Evolutionary conservation across 2,797 vertebrate genomes (phyloP), one percentile per base, ranked within the genome.

Genomic region (Buphagus erythrorhynchus): DNA sequence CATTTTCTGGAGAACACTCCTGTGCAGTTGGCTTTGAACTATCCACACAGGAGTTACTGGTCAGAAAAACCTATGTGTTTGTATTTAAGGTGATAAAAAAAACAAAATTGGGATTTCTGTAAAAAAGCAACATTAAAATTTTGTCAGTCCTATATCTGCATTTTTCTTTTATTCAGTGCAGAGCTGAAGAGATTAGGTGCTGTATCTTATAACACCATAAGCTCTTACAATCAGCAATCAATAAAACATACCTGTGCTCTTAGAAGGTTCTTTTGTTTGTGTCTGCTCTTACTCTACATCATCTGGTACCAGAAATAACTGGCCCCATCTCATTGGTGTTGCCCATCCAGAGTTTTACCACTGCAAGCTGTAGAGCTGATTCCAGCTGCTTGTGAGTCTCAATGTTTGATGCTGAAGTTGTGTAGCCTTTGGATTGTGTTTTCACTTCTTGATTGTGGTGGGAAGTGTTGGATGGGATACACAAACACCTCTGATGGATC

Each of bases 311-410:
- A 38, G 67, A 86, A 90, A 69, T 58, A 79, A 22, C 29, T 84
- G 11, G 0, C 21, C 18, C 15, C n/a, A 1, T 69, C 38, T 84
- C 66, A 35, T 0, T 62, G 74, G 19, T 33, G 13, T n/a, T 43
- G 43, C 40, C 55, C 33, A 5, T 21, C 17, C 49, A n/a, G 29
- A 5, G 1, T 24, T 90, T 61, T 57, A 31, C 24, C 36, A 4
- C 31, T 76, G 14, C 16, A 3, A 72, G 42, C 38, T 84, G 29
- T 35, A 17, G 24, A 42, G 38, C 74, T 84, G 21, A 26, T 49
- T 71, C 36, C 9, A 5, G 11, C 31, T 46, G 8, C 36, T 49
- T 26, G 17, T 21, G 29, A 49, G 36, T 45, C 18, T 43, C 0
- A 42, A 9, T 13, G 28, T 55, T 57, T 40, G 80, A 14, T 86